Base-by-base conservation (phyloP, 2,888 invertebrate genomes). In the Habrosyne pyritoides region DNA sequence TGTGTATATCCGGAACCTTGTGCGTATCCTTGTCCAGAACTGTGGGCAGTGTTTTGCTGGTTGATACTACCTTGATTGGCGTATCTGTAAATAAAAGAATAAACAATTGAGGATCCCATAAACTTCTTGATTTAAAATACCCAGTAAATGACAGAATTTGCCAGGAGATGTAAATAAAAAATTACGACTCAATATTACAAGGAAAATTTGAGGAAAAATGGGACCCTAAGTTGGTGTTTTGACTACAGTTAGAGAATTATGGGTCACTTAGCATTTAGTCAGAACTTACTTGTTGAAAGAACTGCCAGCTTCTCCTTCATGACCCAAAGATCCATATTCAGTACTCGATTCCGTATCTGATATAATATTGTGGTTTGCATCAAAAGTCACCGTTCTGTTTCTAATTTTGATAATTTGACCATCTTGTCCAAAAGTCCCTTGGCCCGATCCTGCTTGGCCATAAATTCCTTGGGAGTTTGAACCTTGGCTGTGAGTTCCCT, bases 321-420 rank as follows among this genome's bases (percentile, higher is more conserved):
- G 89, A 21, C 90, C 92, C 56, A 91, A 71, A 10, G 79, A 80
- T 33, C 83, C 86, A 61, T 89, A 93, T 59, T 94, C 93, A 0
- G 94, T 93, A 63, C 93, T 93, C 0, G 84, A 86, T 67, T 94
- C 94, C 2, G 87, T 82, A 67, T 91, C 83, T 0, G 92, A 91
- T 26, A 88, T 78, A 7, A 94, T 87, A 47, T 89, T 91, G 57
- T 89, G 84, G 56, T 92, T 89, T 21, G 83, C 83, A 61, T 90
- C 87, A 49, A 89, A 87, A 1, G 88, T 68, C 42, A 84, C 78
- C 0, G 88, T 88, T 62, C 71, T 84, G 55, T 91, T 91, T 66
- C 71, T 86, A 1, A 83, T 67, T 50, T 71, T 79, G 0, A 86
- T 81, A 1, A 89, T 63, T 51, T 79, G 76, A 0, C 84, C 84